Evolutionary conservation across 2,797 vertebrate genomes (phyloP).

Genomic region (Mus minutoides): DNA sequence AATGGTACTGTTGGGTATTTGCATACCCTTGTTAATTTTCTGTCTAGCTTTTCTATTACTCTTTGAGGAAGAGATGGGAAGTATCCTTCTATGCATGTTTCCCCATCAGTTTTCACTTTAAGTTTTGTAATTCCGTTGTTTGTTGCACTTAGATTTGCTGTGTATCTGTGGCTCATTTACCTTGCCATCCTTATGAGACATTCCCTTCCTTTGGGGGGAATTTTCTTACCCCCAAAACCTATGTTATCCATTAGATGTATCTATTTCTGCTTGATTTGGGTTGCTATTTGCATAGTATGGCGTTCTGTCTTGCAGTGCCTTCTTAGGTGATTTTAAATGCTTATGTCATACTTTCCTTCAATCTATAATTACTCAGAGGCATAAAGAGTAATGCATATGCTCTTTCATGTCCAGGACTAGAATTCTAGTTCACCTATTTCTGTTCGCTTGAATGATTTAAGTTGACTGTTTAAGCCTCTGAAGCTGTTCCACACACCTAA

Average conservation of each 20-base stretch:
- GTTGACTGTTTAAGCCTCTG: constrained; percentile 18
- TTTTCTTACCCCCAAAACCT: constrained; percentile 15
- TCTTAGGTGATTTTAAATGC: neutral
- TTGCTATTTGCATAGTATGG: neutral
- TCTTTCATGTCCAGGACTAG: neutral
- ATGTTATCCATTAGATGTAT: neutral
- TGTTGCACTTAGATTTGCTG: constrained; percentile 1
- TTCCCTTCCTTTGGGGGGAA: neutral
- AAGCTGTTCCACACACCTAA: neutral
- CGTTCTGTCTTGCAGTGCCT: neutral
- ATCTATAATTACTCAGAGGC: neutral
- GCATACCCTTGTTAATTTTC: constrained; percentile 13
- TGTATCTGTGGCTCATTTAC: neutral
- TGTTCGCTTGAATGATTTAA: constrained; percentile 38
- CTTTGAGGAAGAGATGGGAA: neutral
- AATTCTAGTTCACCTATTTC: constrained; percentile 23
- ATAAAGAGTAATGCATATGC: constrained; percentile 10
- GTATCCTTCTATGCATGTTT: neutral
- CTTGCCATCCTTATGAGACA: constrained; percentile 4
- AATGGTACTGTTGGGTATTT: neutral
- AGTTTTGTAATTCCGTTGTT: neutral
- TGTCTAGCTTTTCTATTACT: neutral
- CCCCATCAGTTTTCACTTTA: neutral
- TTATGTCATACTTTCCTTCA: neutral
- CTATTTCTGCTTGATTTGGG: neutral